Evolutionary conservation across 2,797 vertebrate species (phyloP), one percentile per base, ranked within the genome.

Genomic region (Tarsius wallacei): DNA sequence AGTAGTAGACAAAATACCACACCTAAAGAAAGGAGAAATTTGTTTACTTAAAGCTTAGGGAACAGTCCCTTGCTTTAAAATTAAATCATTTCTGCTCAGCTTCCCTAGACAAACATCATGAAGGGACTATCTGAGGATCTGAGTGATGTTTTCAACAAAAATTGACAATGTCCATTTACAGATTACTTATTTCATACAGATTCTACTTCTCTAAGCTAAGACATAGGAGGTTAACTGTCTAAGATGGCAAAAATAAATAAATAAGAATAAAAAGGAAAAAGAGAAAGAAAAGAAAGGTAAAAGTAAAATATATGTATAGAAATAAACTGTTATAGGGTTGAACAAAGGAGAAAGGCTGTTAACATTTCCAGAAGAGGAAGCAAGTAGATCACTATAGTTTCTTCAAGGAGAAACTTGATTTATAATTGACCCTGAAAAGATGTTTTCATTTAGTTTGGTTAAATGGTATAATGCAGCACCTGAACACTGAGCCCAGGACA

Each of bases 21-120:
- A 8, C 26, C 63, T 33, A 57, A 81, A 82, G 16, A 22, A 93
- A 86, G 22, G 83, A 76, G 47, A 57, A 91, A 59, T 33, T 57
- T 66, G 5, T 94, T 95, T 87, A 89, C 77, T 87, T 47, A 86
- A 42, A 94, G 47, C 59, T 83, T 28, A 89, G 26, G 28, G 31
- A 96, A 77, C 16, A 96, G 53, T 83, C 51, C 28, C 66, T 80
- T 77, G 15, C 64, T 93, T 97, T 96, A 36, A 91, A 84, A 93
- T 83, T 87, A 93, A 92, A 49, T 90, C 7, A 61, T 95, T 81
- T 82, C 51, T 93, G 12, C 8, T 89, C n/a, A 88, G 13, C 1
- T 89, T 93, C 13, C 28, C 47, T 87, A 74, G 21, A 47, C 19
- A 93, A 95, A 36, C 15, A 76, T 83, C 24, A 73, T 10, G 36